Percentiles rank a stretch among this genome's conserved stretches.
Evolutionary conservation across 2,113 vertebrate genomes (phyloP).

Genomic region (Microtus ochrogaster): DNA sequence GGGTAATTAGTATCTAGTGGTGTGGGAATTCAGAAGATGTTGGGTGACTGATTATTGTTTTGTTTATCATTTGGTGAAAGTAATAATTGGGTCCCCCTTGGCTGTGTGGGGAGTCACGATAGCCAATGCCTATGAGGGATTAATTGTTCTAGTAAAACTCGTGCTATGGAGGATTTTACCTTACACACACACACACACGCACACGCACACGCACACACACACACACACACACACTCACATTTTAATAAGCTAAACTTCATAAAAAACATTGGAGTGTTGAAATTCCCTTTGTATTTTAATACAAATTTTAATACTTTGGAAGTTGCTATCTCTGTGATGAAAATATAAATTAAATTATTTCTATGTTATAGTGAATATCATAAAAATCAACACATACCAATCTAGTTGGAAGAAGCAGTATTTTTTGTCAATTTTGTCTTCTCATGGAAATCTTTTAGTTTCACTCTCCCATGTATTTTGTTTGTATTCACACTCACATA

Average conservation of each 20-base stretch:
- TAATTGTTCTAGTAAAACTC: constrained; percentile 59
- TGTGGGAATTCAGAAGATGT: constrained; percentile 50
- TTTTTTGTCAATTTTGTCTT: constrained; percentile 20
- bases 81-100: constrained; percentile 76
- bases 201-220: too few species aligned
- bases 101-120: background rate
- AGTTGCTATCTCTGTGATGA: background rate
- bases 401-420: background rate
- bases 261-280: background rate
- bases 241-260: background rate
- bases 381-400: background rate
- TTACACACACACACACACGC: background rate
- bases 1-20: constrained; percentile 53
- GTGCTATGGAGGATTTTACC: constrained; percentile 63
- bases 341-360: background rate
- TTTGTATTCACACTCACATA: background rate
- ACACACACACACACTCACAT: background rate
- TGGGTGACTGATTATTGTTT: constrained; percentile 39
- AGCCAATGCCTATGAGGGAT: constrained; percentile 38
- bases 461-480: background rate
- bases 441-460: background rate
- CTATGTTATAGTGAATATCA: background rate
- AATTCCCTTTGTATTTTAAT: constrained; percentile 12
- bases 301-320: background rate
- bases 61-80: constrained; percentile 66